phyloP scores from a whole-genome alignment of 2,888 invertebrate species.

The Nomada fucata region DNA sequence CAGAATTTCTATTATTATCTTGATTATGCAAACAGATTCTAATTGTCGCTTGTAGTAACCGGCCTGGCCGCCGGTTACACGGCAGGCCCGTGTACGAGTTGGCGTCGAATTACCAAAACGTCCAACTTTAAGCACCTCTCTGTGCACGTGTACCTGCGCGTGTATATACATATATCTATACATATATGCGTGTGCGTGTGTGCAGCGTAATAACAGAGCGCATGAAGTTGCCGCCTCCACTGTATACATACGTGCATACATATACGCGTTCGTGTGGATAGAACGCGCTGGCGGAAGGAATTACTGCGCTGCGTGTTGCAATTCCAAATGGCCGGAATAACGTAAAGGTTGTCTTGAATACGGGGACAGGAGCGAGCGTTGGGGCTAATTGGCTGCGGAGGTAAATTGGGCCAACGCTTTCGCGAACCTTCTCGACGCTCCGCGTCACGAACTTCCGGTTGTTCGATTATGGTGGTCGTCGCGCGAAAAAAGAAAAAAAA shows the following conservation, averaged over 20 bases:
- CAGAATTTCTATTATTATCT: constrained; percentile 55
- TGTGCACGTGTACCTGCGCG: background rate
- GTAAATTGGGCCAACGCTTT: constrained; percentile 67
- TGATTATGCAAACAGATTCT: constrained; percentile 63
- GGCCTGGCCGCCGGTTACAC: constrained; percentile 33
- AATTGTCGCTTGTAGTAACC: constrained; percentile 54
- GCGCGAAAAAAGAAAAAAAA: background rate
- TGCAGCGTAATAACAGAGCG: constrained; percentile 50
- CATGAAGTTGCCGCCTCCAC: constrained; percentile 17
- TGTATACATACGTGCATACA: background rate
- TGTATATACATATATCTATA: background rate
- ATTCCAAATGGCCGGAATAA: constrained; percentile 60
- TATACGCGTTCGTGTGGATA: background rate
- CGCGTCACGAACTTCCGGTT: constrained; percentile 6
- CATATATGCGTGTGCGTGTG: background rate
- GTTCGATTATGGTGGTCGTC: constrained; percentile 22
- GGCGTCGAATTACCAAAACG: constrained; percentile 58
- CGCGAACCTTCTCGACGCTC: constrained; percentile 32
- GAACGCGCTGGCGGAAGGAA: constrained; percentile 38
- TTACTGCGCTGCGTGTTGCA: constrained; percentile 59
- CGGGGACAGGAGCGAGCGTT: constrained; percentile 57
- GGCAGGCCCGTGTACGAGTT: constrained; percentile 36
- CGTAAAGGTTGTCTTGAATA: constrained; percentile 63
- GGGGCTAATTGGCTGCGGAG: constrained; percentile 66
- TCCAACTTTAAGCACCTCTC: constrained; percentile 60